A percentile compares a stretch with the other conserved stretches of the same genome.
Conservation (phyloP, 2,797 vertebrate species). For the Synanceia verrucosa region DNA sequence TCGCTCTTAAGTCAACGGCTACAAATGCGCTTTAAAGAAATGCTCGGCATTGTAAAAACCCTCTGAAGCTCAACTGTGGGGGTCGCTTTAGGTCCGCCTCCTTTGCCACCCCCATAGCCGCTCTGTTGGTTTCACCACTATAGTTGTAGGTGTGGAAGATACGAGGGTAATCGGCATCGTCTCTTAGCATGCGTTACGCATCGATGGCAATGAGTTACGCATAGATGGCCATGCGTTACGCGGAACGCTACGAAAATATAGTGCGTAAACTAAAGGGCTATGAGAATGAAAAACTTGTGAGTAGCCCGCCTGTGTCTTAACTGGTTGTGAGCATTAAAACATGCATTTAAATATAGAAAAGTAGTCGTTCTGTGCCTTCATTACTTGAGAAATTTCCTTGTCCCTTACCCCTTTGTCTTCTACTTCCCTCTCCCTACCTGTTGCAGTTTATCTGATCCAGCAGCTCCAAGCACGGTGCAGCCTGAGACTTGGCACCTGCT, state of each 20-base stretch:
- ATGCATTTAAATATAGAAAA: too few species aligned
- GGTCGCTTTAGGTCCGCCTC: conserved; percentile 74
- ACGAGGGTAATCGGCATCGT: too few species aligned
- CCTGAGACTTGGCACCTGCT: conserved; percentile 10
- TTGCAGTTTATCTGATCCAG: not conserved
- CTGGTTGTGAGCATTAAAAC: not conserved
- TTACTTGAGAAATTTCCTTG: too few species aligned
- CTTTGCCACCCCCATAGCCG: conserved; percentile 8
- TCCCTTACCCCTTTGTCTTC: too few species aligned
- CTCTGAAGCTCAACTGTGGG: conserved; percentile 50
- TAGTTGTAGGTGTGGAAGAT: not conserved
- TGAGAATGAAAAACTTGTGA: not conserved
- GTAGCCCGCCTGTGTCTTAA: not conserved
- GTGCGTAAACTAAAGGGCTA: not conserved
- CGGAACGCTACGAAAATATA: not conserved
- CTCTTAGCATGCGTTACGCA: not conserved
- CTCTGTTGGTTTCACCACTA: not conserved
- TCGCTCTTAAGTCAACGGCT: conserved; percentile 22
- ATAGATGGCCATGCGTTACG: not conserved
- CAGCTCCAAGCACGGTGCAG: not conserved
- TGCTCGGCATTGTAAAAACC: conserved; percentile 56
- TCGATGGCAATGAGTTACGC: not conserved
- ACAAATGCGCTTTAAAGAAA: conserved; percentile 41
- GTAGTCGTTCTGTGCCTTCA: too few species aligned
- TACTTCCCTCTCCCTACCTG: not conserved